Percentiles rank a stretch among this genome's conserved stretches.
phyloP scores from a whole-genome alignment of 2,113 vertebrate species.

The Pelusios castaneus region DNA sequence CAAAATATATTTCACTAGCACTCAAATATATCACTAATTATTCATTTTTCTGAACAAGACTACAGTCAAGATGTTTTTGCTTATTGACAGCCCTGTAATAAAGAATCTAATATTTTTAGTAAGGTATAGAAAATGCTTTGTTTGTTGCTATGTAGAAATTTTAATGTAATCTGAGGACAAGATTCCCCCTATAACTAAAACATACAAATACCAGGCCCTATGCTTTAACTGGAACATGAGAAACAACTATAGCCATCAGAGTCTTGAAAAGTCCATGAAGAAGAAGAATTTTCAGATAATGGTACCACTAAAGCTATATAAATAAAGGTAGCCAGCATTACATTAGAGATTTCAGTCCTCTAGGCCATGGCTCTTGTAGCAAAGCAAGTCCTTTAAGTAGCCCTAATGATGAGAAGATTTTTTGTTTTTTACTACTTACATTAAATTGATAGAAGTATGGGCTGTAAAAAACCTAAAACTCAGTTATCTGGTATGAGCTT shows the following conservation, averaged over 20 bases:
- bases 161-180: constrained; percentile 24
- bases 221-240: constrained; percentile 44
- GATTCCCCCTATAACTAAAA: neutral
- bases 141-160: constrained; percentile 47
- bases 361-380: constrained; percentile 38
- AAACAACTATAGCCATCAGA: constrained; percentile 37
- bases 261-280: constrained; percentile 46
- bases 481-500: neutral
- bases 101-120: constrained; percentile 27
- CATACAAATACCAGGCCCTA: constrained; percentile 20
- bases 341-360: constrained; percentile 54
- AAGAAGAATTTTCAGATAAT: constrained; percentile 67
- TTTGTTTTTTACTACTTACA: constrained; percentile 60
- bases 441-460: constrained; percentile 37
- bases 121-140: constrained; percentile 22
- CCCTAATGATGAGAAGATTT: constrained; percentile 51
- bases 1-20: constrained; percentile 58
- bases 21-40: constrained; percentile 60
- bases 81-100: constrained; percentile 9
- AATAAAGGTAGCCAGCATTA: constrained; percentile 37
- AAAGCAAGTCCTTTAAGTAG: constrained; percentile 56
- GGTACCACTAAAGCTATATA: constrained; percentile 61
- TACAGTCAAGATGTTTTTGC: neutral
- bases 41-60: constrained; percentile 17
- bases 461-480: neutral